Evolutionary conservation across 92 coral and sea anemone genomes (phyloP).

Genomic region (Porites evermanni): DNA sequence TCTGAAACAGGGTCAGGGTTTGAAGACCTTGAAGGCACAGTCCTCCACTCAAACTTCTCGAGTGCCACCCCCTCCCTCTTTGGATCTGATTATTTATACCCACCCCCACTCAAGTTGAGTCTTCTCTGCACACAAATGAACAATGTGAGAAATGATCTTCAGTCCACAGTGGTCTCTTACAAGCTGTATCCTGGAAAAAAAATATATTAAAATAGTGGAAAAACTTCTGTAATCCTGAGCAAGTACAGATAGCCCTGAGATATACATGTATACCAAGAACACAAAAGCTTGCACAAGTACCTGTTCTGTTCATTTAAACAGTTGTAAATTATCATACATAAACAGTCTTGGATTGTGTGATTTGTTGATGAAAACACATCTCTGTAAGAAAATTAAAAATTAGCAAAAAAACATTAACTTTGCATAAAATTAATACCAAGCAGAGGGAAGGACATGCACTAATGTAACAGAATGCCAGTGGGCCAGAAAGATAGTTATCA

Average conservation of each 20-base stretch:
- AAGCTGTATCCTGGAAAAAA: slow-evolving; percentile 62
- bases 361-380: slow-evolving; percentile 68
- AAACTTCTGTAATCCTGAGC: background rate
- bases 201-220: background rate
- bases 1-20: no score
- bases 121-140: slow-evolving; percentile 82
- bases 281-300: slow-evolving; percentile 21
- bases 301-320: slow-evolving; percentile 70
- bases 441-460: no score
- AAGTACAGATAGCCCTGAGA: background rate
- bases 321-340: slow-evolving; percentile 97
- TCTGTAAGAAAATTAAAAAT: slow-evolving; percentile 31
- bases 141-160: slow-evolving; percentile 75
- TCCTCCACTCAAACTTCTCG: no score
- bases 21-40: no score
- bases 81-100: background rate
- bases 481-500: no score
- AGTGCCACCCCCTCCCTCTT: background rate
- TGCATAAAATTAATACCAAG: no score
- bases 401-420: background rate
- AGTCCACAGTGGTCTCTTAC: slow-evolving; percentile 63
- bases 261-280: no score
- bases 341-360: slow-evolving; percentile 68
- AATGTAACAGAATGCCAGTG: no score
- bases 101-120: slow-evolving; percentile 96